Base-by-base conservation (phyloP, 37 sponge, comb jelly and placozoan genomes). In the Beroe ovata region DNA sequence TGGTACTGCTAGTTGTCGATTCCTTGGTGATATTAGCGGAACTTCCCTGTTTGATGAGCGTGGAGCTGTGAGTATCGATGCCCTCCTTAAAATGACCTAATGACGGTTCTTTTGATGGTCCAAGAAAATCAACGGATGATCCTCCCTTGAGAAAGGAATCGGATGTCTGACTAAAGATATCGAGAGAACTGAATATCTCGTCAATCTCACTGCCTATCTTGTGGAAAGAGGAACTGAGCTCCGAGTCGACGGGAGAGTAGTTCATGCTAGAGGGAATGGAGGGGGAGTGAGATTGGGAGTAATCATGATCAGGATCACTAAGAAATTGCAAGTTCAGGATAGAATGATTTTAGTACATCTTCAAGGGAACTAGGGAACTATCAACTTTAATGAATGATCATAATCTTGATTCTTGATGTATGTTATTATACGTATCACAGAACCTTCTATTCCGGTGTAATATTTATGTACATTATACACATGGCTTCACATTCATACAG, bases 121-220 rank as follows among this genome's bases (percentile, higher is more conserved):
- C 69, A 66, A 66, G 69, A 18, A 66, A 66, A 30, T 66, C 69
- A 29, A 66, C 69, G 14, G 69, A 66, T 14, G 69, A 66, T 8
- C 69, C 69, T 29, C 69, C 69, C 34, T 66, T 66, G 36, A 66
- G 36, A 30, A 34, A 66, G 19, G 36, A 18, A 19, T 66, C 69
- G 3, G 69, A 66, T 1, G 69, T 11, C 69, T 66, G 69, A 66
- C 30, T 66, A 37, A 66, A 66, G 30, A 66, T 32, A 16, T 66
- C 69, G 18, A 66, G 35, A 30, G 25, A 29, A 33, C 30, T 66
- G 69, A 66, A 66, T 14, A 66, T 66, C 32, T 66, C 69, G 36
- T 66, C 69, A 29, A 66, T 66, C 16, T 66, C 69, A 33, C 32
- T 29, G 1, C 69, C 69, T 4, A 66, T 66, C 69, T 66, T 66